Conservation (phyloP, 2,888 invertebrate species). For the Muschampia plurimacula region DNA sequence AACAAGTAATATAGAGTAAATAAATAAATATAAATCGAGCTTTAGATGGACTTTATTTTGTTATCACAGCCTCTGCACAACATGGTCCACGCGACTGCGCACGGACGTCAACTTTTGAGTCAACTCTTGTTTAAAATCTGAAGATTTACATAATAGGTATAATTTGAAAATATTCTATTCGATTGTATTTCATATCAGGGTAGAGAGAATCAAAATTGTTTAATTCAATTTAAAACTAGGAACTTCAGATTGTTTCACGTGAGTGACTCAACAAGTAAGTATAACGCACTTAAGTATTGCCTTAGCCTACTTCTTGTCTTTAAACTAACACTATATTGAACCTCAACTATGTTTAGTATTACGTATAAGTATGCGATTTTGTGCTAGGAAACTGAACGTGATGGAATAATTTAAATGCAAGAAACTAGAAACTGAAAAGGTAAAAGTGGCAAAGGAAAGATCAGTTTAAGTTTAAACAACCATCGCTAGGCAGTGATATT, state of each 20-base stretch:
- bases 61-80: slow-evolving; percentile 77
- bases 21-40: neutral
- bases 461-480: neutral
- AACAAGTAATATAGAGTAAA: too few relatives aligned
- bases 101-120: neutral
- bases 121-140: slow-evolving; percentile 1
- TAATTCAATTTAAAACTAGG: neutral
- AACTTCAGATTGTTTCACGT: neutral
- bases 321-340: slow-evolving; percentile 65
- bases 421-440: neutral
- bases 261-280: neutral
- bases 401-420: neutral
- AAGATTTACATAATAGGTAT: neutral
- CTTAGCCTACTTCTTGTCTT: slow-evolving; percentile 46
- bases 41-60: slow-evolving; percentile 10
- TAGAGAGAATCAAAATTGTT: neutral
- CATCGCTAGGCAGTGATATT: neutral
- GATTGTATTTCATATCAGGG: neutral
- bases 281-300: neutral
- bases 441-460: neutral
- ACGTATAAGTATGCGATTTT: neutral
- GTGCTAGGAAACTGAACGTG: neutral
- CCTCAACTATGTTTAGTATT: slow-evolving; percentile 43
- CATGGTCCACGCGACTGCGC: slow-evolving; percentile 50
- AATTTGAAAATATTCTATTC: neutral